Base-by-base conservation (phyloP, 2,888 invertebrate species). In the Drosophila kanekoi region DNA sequence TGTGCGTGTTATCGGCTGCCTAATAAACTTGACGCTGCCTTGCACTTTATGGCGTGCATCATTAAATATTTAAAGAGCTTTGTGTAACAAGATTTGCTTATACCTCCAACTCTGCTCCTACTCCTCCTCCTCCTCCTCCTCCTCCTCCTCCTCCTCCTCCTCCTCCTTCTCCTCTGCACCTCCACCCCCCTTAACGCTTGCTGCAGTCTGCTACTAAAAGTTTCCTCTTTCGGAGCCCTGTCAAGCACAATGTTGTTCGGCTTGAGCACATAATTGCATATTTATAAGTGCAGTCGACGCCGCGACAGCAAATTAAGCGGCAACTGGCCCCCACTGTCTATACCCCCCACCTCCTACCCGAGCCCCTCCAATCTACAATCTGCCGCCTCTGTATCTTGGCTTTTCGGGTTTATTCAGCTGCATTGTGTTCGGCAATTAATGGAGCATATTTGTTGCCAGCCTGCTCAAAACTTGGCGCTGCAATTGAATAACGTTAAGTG, bases 1-100 rank as follows among this genome's bases (percentile, higher is more conserved):
- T 48, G 40, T 67, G 53, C 56, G 38, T 68, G 49, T 52, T 75
- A 75, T 75, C 74, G 77, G 53, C 61, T 63, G 56, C 65, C 81
- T 77, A 81, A 84, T 85, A 85, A 84, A 81, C 79, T 81, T 71
- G 66, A 62, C 53, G 44, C 76, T 49, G 66, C 47, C 71, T 72
- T 75, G 68, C 84, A 80, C 69, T 83, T 81, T 81, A 81, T 78
- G 78, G 68, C 62, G 49, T 60, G 67, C 82, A 75, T 77, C 81
- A 85, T 84, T 81, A 86, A 84, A 86, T 84, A 84, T 86, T 84
- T 86, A 86, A 86, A 83, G 71, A 77, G 81, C 75, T 83, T 84
- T 84, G 79, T 81, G 72, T 76, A 73, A 81, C 86, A 79, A 72
- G 81, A 86, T 84, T 86, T 83, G 84, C 79, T 81, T 79, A 79